Evolutionary conservation across 1,140 invertebrate species (phyloP), one percentile per base, ranked within the genome.

Genomic region (Teleogryllus occipitalis): DNA sequence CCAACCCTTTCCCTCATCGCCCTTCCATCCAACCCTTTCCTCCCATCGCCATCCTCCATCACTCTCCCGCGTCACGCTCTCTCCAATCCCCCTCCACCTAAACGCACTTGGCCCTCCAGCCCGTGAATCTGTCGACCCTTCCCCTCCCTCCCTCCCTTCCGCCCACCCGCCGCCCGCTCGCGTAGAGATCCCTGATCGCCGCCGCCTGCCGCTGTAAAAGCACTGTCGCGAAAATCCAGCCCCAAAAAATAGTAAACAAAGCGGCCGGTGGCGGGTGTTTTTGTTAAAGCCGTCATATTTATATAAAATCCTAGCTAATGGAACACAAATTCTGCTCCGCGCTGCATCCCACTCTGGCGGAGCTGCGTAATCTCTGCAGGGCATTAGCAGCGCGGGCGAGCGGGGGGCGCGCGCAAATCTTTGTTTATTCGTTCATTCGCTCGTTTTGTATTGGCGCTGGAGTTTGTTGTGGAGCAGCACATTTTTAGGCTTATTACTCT

Each of bases 221-320:
- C 54, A 14, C 54, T 18, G 54, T 18, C 18, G 10, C 18, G 54
- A 65, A 65, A 65, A 65, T 65, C 54, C 10, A 65, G 10, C 54
- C 54, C 54, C 18, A 65, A 65, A 65, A 65, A 10, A 65, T 14
- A 65, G 54, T 18, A 65, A 65, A 65, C 10, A 65, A 65, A 14
- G 10, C 54, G 10, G 10, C 10, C 54, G 54, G 10, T 3, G 54
- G 18, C 10, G 54, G 10, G 10, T 10, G 54, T 65, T 65, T 65
- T 65, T 10, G 54, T 65, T 65, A 65, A 65, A 65, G 18, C 54
- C 54, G 54, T 65, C 54, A 65, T 65, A 65, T 65, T 65, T 65
- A 18, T 65, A 65, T 65, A 65, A 65, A 65, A 65, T 65, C 54
- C 54, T 65, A 65, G 54, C 54, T 65, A 65, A 65, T 65, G 54